phyloP scores from a whole-genome alignment of 2,888 invertebrate genomes.

The Kryphioiulus occultus region DNA sequence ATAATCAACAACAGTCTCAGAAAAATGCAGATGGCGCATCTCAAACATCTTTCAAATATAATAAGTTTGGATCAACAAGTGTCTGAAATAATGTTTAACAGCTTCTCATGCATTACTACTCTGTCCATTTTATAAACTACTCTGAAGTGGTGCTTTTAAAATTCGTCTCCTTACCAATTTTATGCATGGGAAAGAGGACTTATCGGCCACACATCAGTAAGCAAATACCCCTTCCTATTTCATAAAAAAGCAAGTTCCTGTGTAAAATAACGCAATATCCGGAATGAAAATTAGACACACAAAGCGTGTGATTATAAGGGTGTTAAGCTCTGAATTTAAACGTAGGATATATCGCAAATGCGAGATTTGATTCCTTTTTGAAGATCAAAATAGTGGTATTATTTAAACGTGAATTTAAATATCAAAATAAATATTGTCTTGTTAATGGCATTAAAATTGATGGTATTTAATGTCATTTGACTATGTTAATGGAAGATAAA shows the following conservation, averaged over 20 bases:
- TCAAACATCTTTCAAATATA: not conserved
- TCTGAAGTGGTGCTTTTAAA: slow-evolving; percentile 17
- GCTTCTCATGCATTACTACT: not conserved
- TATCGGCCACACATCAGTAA: slow-evolving; percentile 1
- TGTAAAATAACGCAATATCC: slow-evolving; percentile 16
- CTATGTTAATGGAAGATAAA: too few species aligned
- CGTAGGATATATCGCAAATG: not conserved
- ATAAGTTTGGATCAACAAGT: not conserved
- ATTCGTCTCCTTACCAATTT: not conserved
- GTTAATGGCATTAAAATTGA: too few species aligned
- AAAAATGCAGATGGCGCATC: not conserved
- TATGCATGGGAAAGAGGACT: not conserved
- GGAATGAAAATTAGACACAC: not conserved
- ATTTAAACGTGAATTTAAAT: too few species aligned
- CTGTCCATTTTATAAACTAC: not conserved
- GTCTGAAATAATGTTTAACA: not conserved
- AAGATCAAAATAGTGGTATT: not conserved
- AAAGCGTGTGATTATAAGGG: not conserved
- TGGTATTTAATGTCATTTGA: too few species aligned
- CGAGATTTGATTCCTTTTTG: not conserved
- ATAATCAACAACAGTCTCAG: not conserved
- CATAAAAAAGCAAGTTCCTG: slow-evolving; percentile 10
- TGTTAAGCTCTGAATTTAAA: slow-evolving; percentile 13
- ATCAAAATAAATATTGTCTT: too few species aligned
- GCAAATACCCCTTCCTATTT: slow-evolving; percentile 24